Evolutionary conservation across 2,888 invertebrate species (phyloP), one percentile per base, ranked within the genome.

Genomic region (Pheosia gnoma): DNA sequence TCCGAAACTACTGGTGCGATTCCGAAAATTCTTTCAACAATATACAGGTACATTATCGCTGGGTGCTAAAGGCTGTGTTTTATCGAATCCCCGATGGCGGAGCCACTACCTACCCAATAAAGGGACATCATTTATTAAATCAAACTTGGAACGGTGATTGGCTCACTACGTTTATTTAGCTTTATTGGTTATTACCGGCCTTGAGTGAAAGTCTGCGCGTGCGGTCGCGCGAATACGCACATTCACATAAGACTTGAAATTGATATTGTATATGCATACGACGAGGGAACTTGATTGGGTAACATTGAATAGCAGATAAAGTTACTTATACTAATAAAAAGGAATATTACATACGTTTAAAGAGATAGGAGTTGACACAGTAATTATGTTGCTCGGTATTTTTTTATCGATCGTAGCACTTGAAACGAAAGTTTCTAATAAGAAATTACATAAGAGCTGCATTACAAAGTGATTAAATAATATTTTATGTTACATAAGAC

Each of bases 131-230:
- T 25, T 25, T 25, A 25, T 25, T 25, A 25, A 25, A 25, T 43
- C 10, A 43, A 43, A 43, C 10, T 9, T 6, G n/a, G 52, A 52
- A 10, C 36, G 53, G 10, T 11, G 10, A 63, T 69, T 70, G 71
- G 59, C 64, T 61, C 70, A 73, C 82, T 79, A 77, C 59, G 65
- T 61, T 61, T 58, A 43, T 61, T 66, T 68, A 62, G 59, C 65
- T 68, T 75, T 81, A 84, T 83, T 81, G 81, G 84, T 80, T 83
- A 86, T 84, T 85, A 84, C 86, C 87, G 90, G 88, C 90, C 87
- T 87, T 87, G 85, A 81, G 91, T 84, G 91, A 91, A 91, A 91
- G 91, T 89, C 78, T 66, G 72, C 70, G 68, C 72, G 58, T 63
- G 63, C 65, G 65, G 73, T 81, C 79, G 79, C 79, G 76, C 65